Evolutionary conservation across 92 coral and sea anemone species (phyloP), one percentile per base, ranked within the genome.

Genomic region (Nematostella vectensis): DNA sequence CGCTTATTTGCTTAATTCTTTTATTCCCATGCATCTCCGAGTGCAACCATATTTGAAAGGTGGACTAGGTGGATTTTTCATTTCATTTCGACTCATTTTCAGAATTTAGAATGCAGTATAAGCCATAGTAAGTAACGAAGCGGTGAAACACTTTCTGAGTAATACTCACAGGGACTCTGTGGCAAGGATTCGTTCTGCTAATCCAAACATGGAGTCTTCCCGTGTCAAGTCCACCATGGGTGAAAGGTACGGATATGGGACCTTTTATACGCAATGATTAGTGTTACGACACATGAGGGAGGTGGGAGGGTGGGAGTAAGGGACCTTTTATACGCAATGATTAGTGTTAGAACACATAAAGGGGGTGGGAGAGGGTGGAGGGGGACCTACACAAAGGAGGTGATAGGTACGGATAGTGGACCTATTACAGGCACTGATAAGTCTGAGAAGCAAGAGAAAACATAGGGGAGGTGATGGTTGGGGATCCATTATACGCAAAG

Each of bases 131-230:
- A n/a, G n/a, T n/a, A n/a, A n/a, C n/a, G n/a, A n/a, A n/a, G n/a
- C n/a, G n/a, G n/a, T n/a, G n/a, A n/a, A n/a, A n/a, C n/a, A 6
- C 40, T 15, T 33, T 33, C 40, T 6, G 6, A 33, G 40, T 33
- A 8, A 27, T n/a, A 80, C 99, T 93, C 70, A 93, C 99, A 93
- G 27, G 17, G 99, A 93, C 59, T 93, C 99, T 13, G 94, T 93
- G 19, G 99, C 99, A 47, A 93, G 70, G 76, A 93, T 79, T 70
- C 99, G 71, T 68, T 93, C 96, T 8, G 99, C 78, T 38, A 93
- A 65, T 2, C 99, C 96, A 59, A 74, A 93, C 99, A 93, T 76
- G 28, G 93, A 67, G 62, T 87, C 88, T 18, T 71, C 72, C 48
- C 86, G 65, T 36, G 83, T 64, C 30, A 93, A 74, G 23, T 93